Base-by-base conservation (phyloP, 1,140 invertebrate genomes). In the Maniola jurtina region DNA sequence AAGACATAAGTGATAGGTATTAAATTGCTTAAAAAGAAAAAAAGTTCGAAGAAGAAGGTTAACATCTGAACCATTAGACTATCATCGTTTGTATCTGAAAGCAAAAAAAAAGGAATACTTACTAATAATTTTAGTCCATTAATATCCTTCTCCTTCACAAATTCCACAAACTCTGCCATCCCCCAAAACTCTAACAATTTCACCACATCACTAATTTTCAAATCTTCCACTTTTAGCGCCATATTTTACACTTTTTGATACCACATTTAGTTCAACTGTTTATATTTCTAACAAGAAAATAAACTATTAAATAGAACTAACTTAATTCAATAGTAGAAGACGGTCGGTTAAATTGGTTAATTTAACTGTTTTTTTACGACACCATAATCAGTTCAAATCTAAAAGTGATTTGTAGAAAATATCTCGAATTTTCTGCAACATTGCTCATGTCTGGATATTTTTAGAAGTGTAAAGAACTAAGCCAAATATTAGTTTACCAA, bases 111-210 rank as follows among this genome's bases (percentile, higher is more conserved):
- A 25, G 4, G 25, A 25, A 4, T 25, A 45, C 84, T 86, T 56
- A 90, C 89, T 69, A 81, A 48, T 67, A 91, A 68, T 61, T 81
- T 84, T 55, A 67, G 72, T 15, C 89, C 89, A 60, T 89, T 77
- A 6, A 91, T 61, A 0, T 72, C 9, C 61, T 82, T 88, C 40
- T 84, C 81, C 34, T 70, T 76, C 1, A 82, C 76, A 54, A 89
- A 88, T 14, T 77, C 77, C 9, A 75, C 68, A 55, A 84, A 90
- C 52, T 91, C 89, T 9, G 71, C 61, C 62, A 89, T 66, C 13
- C 83, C 76, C 68, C 80, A 83, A 15, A 40, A 64, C 40, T 85
- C 65, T 7, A 91, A 64, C 14, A 88, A 47, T n/a, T 68, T 71
- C 4, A 78, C 60, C 4, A 91, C 75, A 50, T 80, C 79, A 4